Base-by-base conservation (phyloP, 2,113 vertebrate species). In the Gyps fulvus region DNA sequence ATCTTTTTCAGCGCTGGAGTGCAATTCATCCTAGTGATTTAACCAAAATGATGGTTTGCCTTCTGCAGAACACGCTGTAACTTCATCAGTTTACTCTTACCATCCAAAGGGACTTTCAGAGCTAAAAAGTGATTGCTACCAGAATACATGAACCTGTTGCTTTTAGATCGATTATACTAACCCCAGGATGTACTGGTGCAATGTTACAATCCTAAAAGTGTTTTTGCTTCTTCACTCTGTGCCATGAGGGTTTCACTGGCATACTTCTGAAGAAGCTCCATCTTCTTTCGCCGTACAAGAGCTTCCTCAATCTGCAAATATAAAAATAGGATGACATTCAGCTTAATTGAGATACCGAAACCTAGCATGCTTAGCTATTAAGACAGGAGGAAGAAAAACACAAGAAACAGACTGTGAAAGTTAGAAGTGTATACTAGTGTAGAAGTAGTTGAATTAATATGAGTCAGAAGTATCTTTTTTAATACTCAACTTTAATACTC, bases 261-360 rank as follows among this genome's bases (percentile, higher is more conserved):
- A 0, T 99, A 99, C n/a, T 99, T 99, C 97, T 99, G 99, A 40
- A 99, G 97, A 55, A 99, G 95, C 92, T 99, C 99, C 99, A 99
- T 99, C 98, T 99, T 99, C 98, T 99, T 99, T 89, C 99, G 98
- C 59, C 99, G 97, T 13, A 99, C 99, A 27, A 99, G 98, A 29
- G 99, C 99, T 93, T 99, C 99, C 95, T 99, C 99, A 52, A 99
- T 99, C 99, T 99, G 98, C 26, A 93, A 73, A 83, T 16, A 67
- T 0, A 58, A 82, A 90, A 58, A 36, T 0, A 63, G 16, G 40
- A 66, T 55, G 52, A 67, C 15, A 57, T 22, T 76, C 45, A 82
- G 65, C 69, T 57, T 61, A 34, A 15, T 0, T 69, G 38, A 76
- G 42, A 50, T 9, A 45, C 50, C 16, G 2, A 93, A 42, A 61